A percentile compares a stretch with the other conserved stretches of the same genome.
Evolutionary conservation across 2,113 vertebrate species (phyloP).

Genomic region (Coptodon rendalli): DNA sequence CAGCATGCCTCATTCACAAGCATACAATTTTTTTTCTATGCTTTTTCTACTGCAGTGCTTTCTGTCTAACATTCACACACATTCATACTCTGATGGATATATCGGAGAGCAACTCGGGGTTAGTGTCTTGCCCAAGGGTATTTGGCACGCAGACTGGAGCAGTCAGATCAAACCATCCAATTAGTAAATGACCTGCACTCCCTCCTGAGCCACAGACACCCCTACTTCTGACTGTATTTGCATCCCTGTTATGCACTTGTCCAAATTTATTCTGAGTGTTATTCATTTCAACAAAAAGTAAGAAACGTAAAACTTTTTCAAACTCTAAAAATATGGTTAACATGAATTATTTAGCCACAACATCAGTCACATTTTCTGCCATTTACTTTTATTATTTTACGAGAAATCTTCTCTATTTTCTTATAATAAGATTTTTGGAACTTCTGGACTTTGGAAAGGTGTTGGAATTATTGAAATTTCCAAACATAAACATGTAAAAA

Average conservation of each 20-base stretch:
- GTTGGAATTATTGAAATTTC: not conserved
- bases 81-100: not conserved
- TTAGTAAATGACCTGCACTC: not conserved
- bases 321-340: not conserved
- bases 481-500: not conserved
- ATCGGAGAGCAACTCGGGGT: not conserved
- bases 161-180: not conserved
- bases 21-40: rapidly evolving
- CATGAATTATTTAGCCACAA: not conserved
- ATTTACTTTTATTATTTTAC: not conserved
- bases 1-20: not conserved
- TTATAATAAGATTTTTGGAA: not conserved
- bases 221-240: not conserved
- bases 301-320: not conserved
- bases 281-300: rapidly evolving
- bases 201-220: not conserved
- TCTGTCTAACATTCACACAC: not conserved
- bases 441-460: not conserved
- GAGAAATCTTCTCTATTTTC: not conserved
- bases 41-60: not conserved
- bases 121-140: not conserved
- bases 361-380: not conserved
- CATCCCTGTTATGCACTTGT: not conserved
- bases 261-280: not conserved
- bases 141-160: not conserved